Evolutionary conservation across 2,888 invertebrate genomes (phyloP).

Genomic region (Pasiphila rectangulata): DNA sequence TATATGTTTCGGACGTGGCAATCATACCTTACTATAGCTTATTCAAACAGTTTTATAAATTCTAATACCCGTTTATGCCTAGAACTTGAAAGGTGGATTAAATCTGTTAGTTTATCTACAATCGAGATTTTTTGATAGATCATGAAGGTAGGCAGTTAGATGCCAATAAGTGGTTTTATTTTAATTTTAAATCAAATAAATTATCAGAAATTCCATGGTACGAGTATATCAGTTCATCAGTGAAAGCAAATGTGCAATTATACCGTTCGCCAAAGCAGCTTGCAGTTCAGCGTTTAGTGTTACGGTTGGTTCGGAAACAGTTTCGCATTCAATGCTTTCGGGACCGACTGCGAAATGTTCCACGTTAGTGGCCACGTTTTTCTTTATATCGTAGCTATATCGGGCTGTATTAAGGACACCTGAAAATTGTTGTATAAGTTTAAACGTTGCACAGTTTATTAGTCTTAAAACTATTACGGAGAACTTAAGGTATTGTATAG

Average conservation of each 20-base stretch:
- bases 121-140: not conserved
- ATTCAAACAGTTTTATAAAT: too few relatives aligned
- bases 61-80: too few relatives aligned
- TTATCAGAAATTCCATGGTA: too few relatives aligned
- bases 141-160: not conserved
- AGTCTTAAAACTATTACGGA: too few relatives aligned
- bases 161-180: too few relatives aligned
- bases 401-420: slow-evolving; percentile 49
- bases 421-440: too few relatives aligned
- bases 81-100: not conserved
- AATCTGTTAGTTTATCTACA: too few relatives aligned
- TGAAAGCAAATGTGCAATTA: not conserved
- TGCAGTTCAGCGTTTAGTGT: slow-evolving; percentile 39
- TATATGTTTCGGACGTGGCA: not conserved
- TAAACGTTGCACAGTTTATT: too few relatives aligned
- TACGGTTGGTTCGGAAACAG: slow-evolving; percentile 43
- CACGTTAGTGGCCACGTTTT: slow-evolving; percentile 45
- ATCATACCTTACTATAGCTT: not conserved
- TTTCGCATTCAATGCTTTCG: slow-evolving; percentile 55
- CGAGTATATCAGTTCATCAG: too few relatives aligned
- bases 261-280: slow-evolving; percentile 45
- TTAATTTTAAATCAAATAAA: too few relatives aligned
- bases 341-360: slow-evolving; percentile 60
- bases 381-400: slow-evolving; percentile 53
- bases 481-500: too few relatives aligned